phyloP scores from a whole-genome alignment of 2,113 vertebrate genomes.

The Eolophus roseicapilla region DNA sequence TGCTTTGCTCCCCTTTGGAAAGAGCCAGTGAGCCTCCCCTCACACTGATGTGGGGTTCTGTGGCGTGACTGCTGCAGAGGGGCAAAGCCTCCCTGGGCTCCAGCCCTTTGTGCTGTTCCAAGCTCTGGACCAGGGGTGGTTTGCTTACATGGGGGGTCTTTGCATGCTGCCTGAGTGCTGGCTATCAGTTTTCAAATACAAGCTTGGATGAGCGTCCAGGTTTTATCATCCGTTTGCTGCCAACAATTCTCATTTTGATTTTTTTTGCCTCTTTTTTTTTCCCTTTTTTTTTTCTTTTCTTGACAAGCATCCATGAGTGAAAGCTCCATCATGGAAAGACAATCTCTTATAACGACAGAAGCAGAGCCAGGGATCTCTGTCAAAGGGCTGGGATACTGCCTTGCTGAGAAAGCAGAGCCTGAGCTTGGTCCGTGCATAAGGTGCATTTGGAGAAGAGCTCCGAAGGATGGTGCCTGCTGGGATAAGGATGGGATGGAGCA shows the following conservation, averaged over 20 bases:
- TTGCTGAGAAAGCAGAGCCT: neutral
- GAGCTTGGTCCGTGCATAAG: fast-evolving
- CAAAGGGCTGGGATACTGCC: neutral
- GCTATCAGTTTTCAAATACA: slow-evolving; percentile 57
- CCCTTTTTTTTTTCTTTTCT: neutral
- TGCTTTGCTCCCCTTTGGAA: slow-evolving; percentile 34
- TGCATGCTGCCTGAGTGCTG: slow-evolving; percentile 13
- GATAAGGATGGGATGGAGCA: neutral
- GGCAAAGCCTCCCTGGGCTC: fast-evolving
- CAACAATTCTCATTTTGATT: slow-evolving; percentile 48
- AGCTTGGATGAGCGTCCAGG: slow-evolving; percentile 61
- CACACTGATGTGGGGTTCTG: fast-evolving
- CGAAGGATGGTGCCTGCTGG: neutral
- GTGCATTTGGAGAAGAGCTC: neutral
- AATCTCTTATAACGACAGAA: slow-evolving; percentile 46
- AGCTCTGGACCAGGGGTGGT: neutral
- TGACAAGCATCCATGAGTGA: slow-evolving; percentile 34
- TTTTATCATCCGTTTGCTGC: slow-evolving; percentile 63
- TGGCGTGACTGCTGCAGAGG: neutral
- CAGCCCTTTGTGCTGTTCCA: neutral
- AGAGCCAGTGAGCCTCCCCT: neutral
- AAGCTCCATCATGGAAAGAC: slow-evolving; percentile 50
- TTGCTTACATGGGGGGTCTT: slow-evolving; percentile 39
- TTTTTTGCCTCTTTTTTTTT: fast-evolving
- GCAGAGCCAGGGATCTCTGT: slow-evolving; percentile 11